phyloP scores from a whole-genome alignment of 2,113 vertebrate genomes.

The Coreoperca whiteheadi region DNA sequence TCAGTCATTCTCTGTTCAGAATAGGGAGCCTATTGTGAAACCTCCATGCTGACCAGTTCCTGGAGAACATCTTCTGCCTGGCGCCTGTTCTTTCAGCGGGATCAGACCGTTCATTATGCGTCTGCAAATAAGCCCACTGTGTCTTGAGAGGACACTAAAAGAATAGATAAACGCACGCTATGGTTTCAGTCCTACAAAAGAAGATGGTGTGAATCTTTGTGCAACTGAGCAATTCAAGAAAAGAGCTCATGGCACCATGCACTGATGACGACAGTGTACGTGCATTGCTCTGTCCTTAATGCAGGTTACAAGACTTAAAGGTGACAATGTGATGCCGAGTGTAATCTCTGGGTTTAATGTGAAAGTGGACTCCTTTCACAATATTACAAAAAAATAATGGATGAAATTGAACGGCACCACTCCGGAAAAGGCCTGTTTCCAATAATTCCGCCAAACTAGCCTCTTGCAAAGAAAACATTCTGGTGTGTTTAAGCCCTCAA shows the following conservation, averaged over 20 bases:
- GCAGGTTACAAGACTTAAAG: not conserved
- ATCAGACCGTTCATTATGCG: conserved; percentile 46
- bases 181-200: conserved; percentile 26
- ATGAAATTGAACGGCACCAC: not conserved
- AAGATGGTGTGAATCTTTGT: conserved; percentile 38
- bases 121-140: conserved; percentile 33
- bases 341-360: not conserved
- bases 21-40: conserved; percentile 54
- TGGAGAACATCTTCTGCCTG: conserved; percentile 49
- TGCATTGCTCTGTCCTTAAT: conserved; percentile 8
- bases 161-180: conserved; percentile 17
- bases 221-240: conserved; percentile 15
- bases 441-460: not conserved
- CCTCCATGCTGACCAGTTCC: conserved; percentile 21
- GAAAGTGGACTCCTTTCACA: not conserved
- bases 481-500: not conserved
- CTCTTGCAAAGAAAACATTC: conserved; percentile 20
- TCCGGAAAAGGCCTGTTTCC: not conserved
- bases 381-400: not conserved
- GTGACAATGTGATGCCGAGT: not conserved
- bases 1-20: not conserved
- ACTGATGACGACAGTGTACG: not conserved
- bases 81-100: conserved; percentile 28
- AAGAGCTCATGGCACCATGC: conserved; percentile 27
- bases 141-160: conserved; percentile 4